Base-by-base conservation (phyloP, 1,140 invertebrate genomes). In the Orussus abietinus region DNA sequence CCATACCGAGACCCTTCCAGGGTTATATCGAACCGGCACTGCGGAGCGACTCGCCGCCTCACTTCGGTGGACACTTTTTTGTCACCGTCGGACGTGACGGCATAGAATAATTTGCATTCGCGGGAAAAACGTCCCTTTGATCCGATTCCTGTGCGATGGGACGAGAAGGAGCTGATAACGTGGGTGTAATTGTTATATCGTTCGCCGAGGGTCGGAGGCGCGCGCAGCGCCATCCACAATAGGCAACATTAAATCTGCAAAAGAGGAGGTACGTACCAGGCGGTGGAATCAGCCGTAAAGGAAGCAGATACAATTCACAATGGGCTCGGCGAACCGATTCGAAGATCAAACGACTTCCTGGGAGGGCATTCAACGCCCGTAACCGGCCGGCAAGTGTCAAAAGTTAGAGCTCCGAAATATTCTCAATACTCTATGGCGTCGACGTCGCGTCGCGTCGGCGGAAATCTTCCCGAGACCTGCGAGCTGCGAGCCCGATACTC, bases 301-400 rank as follows among this genome's bases (percentile, higher is more conserved):
- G 60, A 65, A 64, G 63, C 62, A 71, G 62, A 67, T 69, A 69
- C 66, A 70, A 66, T 67, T 67, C 51, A 72, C 69, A 72, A 72
- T 71, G 44, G 69, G 61, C 42, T 59, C 66, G 64, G 54, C 63
- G 65, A 69, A 66, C 65, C 65, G 62, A 65, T 67, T 59, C 41
- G 46, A 61, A 72, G 67, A 72, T 72, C 69, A 72, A 72, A 72
- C 69, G 69, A 52, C 35, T 56, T 22, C 53, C 49, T 40, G 21
- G 41, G 52, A 38, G 54, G 51, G 59, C 58, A 63, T 66, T 62
- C 56, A 54, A 62, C 55, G 57, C 58, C 59, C 60, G 63, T 62
- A 69, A 66, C 57, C 49, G 50, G 54, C 55, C 39, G 42, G 32
- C 41, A 42, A 59, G 59, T 59, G 55, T 62, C 57, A 55, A 59